phyloP scores from a whole-genome alignment of 1,140 invertebrate species.

The Ephestia elutella region DNA sequence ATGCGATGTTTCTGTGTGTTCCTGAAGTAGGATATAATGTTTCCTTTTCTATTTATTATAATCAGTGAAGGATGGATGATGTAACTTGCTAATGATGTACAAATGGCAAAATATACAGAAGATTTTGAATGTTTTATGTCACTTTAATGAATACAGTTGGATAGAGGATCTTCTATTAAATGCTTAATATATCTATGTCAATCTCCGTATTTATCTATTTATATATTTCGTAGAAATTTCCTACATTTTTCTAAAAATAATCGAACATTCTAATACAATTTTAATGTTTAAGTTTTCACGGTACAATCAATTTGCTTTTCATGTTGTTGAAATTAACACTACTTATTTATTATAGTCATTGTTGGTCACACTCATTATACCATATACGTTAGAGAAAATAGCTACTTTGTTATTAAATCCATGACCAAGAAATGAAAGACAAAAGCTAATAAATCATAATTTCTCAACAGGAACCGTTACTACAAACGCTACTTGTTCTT shows the following conservation, averaged over 20 bases:
- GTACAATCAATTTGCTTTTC: too few species aligned
- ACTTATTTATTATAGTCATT: too few species aligned
- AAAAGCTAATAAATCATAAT: conserved; percentile 2
- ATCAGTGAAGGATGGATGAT: conserved; percentile 6
- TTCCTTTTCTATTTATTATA: conserved; percentile 5
- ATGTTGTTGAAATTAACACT: too few species aligned
- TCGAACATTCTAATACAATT: too few species aligned
- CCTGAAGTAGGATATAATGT: conserved; percentile 8
- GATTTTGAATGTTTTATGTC: neutral
- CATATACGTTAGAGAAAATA: neutral
- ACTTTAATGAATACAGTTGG: too few species aligned
- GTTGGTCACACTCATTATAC: too few species aligned
- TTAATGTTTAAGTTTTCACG: too few species aligned
- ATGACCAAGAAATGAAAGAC: neutral
- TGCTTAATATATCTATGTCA: too few species aligned
- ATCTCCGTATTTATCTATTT: too few species aligned
- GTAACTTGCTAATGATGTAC: neutral
- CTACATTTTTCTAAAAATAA: too few species aligned
- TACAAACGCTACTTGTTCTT: neutral
- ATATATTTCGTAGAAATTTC: too few species aligned
- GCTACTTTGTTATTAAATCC: neutral
- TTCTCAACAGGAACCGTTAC: neutral
- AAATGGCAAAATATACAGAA: neutral
- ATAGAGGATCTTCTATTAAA: too few species aligned
- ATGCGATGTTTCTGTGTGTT: conserved; percentile 4